Conservation (phyloP, 2,888 invertebrate species). For the Geotrupes spiniger region DNA sequence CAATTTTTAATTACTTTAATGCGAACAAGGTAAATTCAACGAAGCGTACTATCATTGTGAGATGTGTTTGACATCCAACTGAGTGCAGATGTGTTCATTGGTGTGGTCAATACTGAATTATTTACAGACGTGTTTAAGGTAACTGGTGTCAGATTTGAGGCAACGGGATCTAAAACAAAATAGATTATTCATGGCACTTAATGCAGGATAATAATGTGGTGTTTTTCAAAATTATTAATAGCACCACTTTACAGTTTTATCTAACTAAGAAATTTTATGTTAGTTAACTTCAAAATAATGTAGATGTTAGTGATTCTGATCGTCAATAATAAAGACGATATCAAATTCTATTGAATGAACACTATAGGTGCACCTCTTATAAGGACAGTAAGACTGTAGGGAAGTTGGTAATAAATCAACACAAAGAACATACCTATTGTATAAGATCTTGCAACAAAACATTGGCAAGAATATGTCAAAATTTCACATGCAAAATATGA, state of each 20-base stretch:
- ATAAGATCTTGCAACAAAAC: too few relatives aligned
- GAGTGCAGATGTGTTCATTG: constrained; percentile 44
- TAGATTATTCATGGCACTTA: not conserved
- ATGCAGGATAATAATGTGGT: not conserved
- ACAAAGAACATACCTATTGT: not conserved
- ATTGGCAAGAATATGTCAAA: too few relatives aligned
- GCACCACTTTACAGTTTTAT: too few relatives aligned
- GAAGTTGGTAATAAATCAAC: not conserved
- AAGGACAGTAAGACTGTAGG: too few relatives aligned
- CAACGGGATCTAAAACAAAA: not conserved
- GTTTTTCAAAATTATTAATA: too few relatives aligned
- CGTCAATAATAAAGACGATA: too few relatives aligned
- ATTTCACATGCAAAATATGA: too few relatives aligned
- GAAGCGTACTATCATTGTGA: constrained; percentile 33
- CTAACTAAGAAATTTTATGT: too few relatives aligned
- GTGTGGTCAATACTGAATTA: constrained; percentile 31
- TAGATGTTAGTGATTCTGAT: too few relatives aligned
- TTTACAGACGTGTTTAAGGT: constrained; percentile 13
- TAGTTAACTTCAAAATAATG: too few relatives aligned
- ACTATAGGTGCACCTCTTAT: too few relatives aligned
- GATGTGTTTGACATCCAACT: constrained; percentile 47
- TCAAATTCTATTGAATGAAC: too few relatives aligned
- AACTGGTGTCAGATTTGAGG: constrained; percentile 1
- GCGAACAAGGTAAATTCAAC: constrained; percentile 31
- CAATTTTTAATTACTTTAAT: constrained; percentile 2